phyloP scores from a whole-genome alignment of 2,797 vertebrate genomes.

The Tympanoctomys barrerae region DNA sequence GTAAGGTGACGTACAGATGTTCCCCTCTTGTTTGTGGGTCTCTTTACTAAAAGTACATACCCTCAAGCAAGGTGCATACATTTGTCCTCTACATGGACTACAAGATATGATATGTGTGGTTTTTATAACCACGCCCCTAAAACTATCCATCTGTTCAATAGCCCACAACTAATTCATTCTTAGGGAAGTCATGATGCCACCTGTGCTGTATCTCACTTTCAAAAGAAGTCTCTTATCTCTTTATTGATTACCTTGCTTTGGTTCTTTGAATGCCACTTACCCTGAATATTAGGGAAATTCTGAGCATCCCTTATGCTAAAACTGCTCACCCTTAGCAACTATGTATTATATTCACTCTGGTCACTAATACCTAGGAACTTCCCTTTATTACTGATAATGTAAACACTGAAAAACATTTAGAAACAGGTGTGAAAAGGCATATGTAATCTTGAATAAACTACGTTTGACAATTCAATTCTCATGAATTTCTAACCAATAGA shows the following conservation, averaged over 20 bases:
- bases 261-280: not conserved
- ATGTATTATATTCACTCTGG: not conserved
- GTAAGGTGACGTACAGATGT: not conserved
- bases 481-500: not conserved
- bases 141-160: not conserved
- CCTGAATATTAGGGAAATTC: not conserved
- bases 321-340: not conserved
- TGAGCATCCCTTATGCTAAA: not conserved
- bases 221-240: not conserved
- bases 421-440: not conserved
- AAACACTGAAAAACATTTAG: not conserved
- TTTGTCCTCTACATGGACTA: not conserved
- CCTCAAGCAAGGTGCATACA: not conserved
- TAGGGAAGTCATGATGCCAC: not conserved
- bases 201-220: slow-evolving; percentile 9
- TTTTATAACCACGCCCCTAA: not conserved
- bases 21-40: not conserved
- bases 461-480: not conserved
- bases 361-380: not conserved
- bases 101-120: not conserved
- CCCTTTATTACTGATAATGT: not conserved
- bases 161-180: not conserved
- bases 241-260: not conserved
- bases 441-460: not conserved
- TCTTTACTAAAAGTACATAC: not conserved